Percentiles rank a stretch among this genome's conserved stretches.
phyloP scores from a whole-genome alignment of 2,888 invertebrate species.

The Dolomedes plantarius region DNA sequence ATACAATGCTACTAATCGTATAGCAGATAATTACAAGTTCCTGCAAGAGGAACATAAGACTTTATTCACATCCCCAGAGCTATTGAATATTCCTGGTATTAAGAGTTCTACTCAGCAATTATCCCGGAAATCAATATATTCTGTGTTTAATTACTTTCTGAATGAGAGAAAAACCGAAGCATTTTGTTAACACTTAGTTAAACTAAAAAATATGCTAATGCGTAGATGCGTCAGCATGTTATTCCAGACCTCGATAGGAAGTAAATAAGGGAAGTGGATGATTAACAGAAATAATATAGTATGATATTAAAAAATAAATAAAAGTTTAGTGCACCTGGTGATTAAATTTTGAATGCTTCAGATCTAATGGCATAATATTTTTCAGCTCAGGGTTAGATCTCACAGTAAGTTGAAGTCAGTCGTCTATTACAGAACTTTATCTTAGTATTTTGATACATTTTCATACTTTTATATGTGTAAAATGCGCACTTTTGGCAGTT shows the following conservation, averaged over 20 bases:
- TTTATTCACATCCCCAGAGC: neutral
- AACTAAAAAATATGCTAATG: neutral
- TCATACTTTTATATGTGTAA: too few relatives aligned
- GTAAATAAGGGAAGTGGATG: neutral
- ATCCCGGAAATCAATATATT: constrained; percentile 3
- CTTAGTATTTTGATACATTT: too few relatives aligned
- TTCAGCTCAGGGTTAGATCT: too few relatives aligned
- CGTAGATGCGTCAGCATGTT: neutral
- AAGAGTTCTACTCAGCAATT: neutral
- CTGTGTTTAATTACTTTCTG: neutral
- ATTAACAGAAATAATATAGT: too few relatives aligned
- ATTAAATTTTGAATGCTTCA: too few relatives aligned
- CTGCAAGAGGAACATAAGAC: neutral
- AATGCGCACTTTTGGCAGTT: too few relatives aligned
- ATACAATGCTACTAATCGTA: neutral
- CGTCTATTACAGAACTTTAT: too few relatives aligned
- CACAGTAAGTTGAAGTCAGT: too few relatives aligned
- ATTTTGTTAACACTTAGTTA: neutral
- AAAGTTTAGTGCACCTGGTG: neutral
- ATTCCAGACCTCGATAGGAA: neutral
- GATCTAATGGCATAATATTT: too few relatives aligned
- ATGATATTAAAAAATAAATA: neutral
- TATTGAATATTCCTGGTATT: neutral
- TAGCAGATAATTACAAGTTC: neutral
- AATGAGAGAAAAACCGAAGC: neutral